phyloP scores from a whole-genome alignment of 2,797 vertebrate species.

The Lagodon rhomboides region DNA sequence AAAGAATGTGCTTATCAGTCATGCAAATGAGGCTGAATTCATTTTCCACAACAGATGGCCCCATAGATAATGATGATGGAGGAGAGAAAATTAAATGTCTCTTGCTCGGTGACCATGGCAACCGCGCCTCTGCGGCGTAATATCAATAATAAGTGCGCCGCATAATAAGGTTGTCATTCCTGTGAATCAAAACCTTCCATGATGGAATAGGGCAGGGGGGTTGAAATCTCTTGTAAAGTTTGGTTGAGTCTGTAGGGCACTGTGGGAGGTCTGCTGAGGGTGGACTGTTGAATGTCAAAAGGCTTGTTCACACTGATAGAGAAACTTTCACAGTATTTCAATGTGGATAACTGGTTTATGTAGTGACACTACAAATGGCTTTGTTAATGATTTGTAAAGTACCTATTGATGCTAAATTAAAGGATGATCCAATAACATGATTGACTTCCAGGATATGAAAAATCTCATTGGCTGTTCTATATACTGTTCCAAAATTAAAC shows the following conservation, averaged over 20 bases:
- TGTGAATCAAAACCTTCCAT: conserved; percentile 91
- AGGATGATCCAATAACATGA: neutral
- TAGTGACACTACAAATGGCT: neutral
- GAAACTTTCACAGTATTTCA: neutral
- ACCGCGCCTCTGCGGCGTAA: conserved; percentile 95
- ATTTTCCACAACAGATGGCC: conserved; percentile 99
- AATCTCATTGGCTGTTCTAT: neutral
- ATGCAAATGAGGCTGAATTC: conserved; percentile 99
- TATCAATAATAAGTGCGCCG: conserved; percentile 99
- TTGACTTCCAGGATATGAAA: neutral
- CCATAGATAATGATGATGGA: conserved; percentile 99
- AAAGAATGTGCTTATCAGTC: conserved; percentile 99
- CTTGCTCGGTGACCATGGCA: conserved; percentile 99
- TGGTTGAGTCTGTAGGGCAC: conserved; percentile 45
- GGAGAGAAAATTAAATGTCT: conserved; percentile 99
- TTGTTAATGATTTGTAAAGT: neutral
- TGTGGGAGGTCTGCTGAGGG: conserved; percentile 30
- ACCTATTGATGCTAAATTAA: neutral
- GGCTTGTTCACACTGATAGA: neutral
- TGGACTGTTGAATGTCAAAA: neutral
- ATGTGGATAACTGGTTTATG: neutral
- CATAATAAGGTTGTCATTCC: conserved; percentile 99
- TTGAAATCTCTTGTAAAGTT: conserved; percentile 66
- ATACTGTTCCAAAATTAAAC: neutral
- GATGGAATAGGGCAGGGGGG: conserved; percentile 86